Conservation (phyloP, 2,888 invertebrate genomes). For the Synergus umbraculus region DNA sequence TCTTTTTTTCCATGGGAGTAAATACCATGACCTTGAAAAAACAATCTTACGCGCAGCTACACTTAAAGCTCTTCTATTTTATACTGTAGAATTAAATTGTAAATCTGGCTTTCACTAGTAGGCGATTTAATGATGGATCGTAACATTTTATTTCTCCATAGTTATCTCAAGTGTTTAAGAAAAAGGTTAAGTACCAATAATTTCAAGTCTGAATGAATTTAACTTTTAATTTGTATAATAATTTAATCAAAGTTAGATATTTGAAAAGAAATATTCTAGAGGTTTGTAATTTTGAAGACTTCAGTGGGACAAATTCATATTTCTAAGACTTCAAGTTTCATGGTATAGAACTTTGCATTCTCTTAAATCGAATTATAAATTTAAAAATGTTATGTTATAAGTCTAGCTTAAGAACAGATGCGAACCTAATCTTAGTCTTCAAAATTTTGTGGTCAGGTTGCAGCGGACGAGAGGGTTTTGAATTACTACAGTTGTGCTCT, state of each 20-base stretch:
- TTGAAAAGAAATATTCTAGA: background rate
- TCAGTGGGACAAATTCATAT: too few relatives aligned
- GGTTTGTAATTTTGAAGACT: background rate
- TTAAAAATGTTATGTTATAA: background rate
- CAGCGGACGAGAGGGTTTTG: slow-evolving; percentile 90
- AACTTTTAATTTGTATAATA: background rate
- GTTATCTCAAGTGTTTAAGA: background rate
- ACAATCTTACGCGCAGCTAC: background rate
- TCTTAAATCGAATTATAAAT: background rate
- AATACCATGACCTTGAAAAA: background rate
- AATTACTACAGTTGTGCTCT: slow-evolving; percentile 96
- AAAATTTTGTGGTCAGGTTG: slow-evolving; percentile 79
- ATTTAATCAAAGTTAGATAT: background rate
- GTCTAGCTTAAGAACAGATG: slow-evolving; percentile 58
- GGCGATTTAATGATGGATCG: background rate
- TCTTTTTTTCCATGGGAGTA: background rate
- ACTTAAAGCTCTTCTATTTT: background rate
- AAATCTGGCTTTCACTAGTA: background rate
- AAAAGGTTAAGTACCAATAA: background rate
- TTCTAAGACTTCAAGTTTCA: background rate
- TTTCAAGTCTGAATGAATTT: background rate
- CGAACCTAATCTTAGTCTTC: slow-evolving; percentile 66
- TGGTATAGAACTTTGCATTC: slow-evolving; percentile 15
- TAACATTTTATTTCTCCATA: background rate
- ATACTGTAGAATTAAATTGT: background rate